A percentile compares a stretch with the other conserved stretches of the same genome.
phyloP scores from a whole-genome alignment of 2,113 vertebrate genomes.

The Ameiurus melas region DNA sequence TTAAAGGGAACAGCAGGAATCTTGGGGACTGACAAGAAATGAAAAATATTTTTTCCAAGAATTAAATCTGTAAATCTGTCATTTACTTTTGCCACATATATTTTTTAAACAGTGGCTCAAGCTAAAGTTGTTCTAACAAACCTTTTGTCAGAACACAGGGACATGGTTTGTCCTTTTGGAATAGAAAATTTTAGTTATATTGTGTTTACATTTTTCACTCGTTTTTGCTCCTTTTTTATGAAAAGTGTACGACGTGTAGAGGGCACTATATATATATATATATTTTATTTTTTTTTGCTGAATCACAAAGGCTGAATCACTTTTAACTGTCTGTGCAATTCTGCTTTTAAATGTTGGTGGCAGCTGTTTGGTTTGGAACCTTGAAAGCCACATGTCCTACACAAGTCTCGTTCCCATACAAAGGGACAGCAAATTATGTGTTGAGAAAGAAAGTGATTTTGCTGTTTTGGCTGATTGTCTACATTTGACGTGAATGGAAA shows the following conservation, averaged over 20 bases:
- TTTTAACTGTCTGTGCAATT: slow-evolving; percentile 6
- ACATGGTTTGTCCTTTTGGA: not conserved
- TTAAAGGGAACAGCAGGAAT: not conserved
- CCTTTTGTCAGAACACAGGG: not conserved
- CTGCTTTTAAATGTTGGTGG: slow-evolving; percentile 6
- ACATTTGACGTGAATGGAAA: not conserved
- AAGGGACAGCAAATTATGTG: slow-evolving; percentile 1
- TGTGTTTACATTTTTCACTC: not conserved
- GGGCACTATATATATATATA: not conserved
- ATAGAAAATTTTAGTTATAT: not conserved
- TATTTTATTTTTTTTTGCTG: not conserved
- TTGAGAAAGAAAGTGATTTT: slow-evolving; percentile 9
- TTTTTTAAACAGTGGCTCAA: not conserved
- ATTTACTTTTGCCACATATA: not conserved
- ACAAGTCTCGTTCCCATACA: slow-evolving; percentile 9
- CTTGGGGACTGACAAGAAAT: not conserved
- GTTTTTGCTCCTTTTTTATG: not conserved
- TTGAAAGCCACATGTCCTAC: slow-evolving; percentile 1
- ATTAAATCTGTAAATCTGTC: not conserved
- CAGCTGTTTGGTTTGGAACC: slow-evolving; percentile 12
- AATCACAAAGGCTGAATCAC: slow-evolving; percentile 2
- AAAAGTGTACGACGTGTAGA: not conserved
- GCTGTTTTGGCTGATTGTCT: not conserved
- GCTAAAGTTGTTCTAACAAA: not conserved
- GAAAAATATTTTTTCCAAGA: not conserved